Evolutionary conservation across 2,888 invertebrate species (phyloP), one percentile per base, ranked within the genome.

Genomic region (Anoplius nigerrimus): DNA sequence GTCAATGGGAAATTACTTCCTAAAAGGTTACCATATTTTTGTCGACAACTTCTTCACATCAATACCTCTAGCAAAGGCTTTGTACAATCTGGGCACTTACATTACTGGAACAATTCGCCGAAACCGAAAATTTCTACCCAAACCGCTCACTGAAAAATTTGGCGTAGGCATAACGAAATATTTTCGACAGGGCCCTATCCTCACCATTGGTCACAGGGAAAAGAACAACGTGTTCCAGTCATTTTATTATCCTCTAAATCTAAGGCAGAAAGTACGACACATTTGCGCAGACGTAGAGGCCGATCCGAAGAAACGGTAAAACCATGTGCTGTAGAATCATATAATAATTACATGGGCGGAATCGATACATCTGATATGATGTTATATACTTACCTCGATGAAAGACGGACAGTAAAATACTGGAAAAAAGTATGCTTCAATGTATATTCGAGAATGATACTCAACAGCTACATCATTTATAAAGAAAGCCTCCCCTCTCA

Each of bases 381-480:
- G n/a, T n/a, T n/a, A n/a, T n/a, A 74, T 57, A 57, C 64, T 6
- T 81, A 80, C 54, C 73, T 80, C 51, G 81, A 81, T 63, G 76
- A 80, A n/a, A n/a, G n/a, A n/a, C n/a, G n/a, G n/a, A n/a, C n/a
- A n/a, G n/a, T n/a, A n/a, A n/a, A n/a, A n/a, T n/a, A n/a, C n/a
- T n/a, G n/a, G n/a, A n/a, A n/a, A n/a, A n/a, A n/a, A n/a, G n/a
- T n/a, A n/a, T n/a, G n/a, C n/a, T n/a, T n/a, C n/a, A n/a, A n/a
- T n/a, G n/a, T n/a, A n/a, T n/a, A n/a, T n/a, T n/a, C n/a, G n/a
- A n/a, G n/a, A n/a, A n/a, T n/a, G n/a, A n/a, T n/a, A n/a, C n/a
- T n/a, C n/a, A n/a, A n/a, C n/a, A n/a, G n/a, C n/a, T n/a, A n/a
- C n/a, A n/a, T 51, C 51, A 51, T 51, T 51, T 16, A 16, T 20